Evolutionary conservation across 2,113 vertebrate species (phyloP).

Genomic region (Anguilla japonica): DNA sequence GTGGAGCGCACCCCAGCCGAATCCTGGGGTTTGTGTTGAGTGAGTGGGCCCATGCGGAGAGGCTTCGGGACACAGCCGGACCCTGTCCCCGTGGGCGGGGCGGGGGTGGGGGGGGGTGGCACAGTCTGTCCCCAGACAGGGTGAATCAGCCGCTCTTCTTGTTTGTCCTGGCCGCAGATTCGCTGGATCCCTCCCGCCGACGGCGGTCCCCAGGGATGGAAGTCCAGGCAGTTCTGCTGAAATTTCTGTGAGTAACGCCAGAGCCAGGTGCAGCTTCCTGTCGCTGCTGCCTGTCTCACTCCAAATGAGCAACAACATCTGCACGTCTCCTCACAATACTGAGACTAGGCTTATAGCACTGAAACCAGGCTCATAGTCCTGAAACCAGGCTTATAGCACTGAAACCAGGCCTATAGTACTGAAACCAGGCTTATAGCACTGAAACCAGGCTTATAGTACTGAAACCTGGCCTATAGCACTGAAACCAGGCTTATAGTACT

Average conservation of each 20-base stretch:
- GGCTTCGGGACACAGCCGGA: background rate
- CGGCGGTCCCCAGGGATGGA: conserved; percentile 77
- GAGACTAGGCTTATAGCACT: too few species aligned
- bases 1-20: background rate
- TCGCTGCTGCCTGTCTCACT: too few species aligned
- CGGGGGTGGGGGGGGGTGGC: background rate
- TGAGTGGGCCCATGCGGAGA: background rate
- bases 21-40: background rate
- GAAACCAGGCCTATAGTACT: too few species aligned
- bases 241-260: conserved; percentile 66
- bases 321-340: background rate
- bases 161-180: conserved; percentile 59
- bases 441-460: too few species aligned
- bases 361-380: too few species aligned
- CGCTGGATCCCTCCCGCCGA: conserved; percentile 77
- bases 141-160: conserved; percentile 1
- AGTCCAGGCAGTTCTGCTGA: conserved; percentile 81
- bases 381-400: too few species aligned
- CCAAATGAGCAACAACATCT: conserved; percentile 16
- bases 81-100: background rate
- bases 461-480: too few species aligned
- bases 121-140: background rate
- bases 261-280: background rate
- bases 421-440: too few species aligned
- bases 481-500: too few species aligned